Evolutionary conservation across 92 coral and sea anemone species (phyloP), one percentile per base, ranked within the genome.

Genomic region (Zoanthus sociatus): DNA sequence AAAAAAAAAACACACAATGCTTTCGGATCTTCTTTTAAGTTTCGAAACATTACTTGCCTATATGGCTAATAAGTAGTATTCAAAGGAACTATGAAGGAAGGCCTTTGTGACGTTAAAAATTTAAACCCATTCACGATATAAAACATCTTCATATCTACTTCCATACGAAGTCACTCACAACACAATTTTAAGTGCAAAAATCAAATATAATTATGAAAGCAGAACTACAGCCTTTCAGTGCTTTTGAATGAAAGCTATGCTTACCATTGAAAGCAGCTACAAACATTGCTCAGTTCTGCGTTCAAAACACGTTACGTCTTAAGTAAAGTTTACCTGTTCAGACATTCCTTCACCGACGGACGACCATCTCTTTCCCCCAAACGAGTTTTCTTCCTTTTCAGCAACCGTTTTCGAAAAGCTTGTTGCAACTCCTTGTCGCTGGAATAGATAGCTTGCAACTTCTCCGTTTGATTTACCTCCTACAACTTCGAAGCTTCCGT

Each of bases 371-470:
- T 94, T 94, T 78, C 98, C 99, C 21, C 93, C 91, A 83, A 95
- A 97, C 74, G 94, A 89, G 68, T 91, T 90, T 93, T 96, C 97
- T 73, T 97, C 99, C 92, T 92, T 97, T 71, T 94, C 98, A 71
- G 98, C 94, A 58, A 97, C 99, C 78, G 95, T 93, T 89, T 97
- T 97, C 3, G 99, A 94, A 87, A 97, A 97, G 91, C 99, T 97
- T 14, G 99, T 95, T 46, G 99, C 99, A 79, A 97, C 99, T 71
- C 99, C 99, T 84, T 97, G 99, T 37, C 99, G 97, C 91, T 97
- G 98, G 84, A 97, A 97, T 78, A 97, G 91, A 82, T 97, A 97
- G 91, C 99, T 97, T 69, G 98, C 99, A 44, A 97, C 99, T 78
- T 97, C 99, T 9, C 98, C 99, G 95, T 96, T 96, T 77, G 98